phyloP scores from a whole-genome alignment of 2,797 vertebrate species.

The Sebastes steindachneri region DNA sequence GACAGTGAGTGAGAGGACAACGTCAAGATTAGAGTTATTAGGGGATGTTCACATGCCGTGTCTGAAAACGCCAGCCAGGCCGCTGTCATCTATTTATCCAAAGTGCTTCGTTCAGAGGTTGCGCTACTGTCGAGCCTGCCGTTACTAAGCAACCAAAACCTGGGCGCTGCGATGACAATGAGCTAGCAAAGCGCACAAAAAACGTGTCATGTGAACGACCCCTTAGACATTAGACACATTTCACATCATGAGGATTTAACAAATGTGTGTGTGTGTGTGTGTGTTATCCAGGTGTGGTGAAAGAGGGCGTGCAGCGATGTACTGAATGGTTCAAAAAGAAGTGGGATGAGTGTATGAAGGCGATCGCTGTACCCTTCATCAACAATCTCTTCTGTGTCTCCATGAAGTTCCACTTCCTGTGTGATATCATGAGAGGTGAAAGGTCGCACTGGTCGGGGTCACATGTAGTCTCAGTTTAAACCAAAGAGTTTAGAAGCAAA shows the following conservation, averaged over 20 bases:
- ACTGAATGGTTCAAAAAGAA: constrained; percentile 82
- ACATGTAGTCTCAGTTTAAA: background rate
- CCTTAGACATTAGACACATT: background rate
- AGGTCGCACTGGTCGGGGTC: background rate
- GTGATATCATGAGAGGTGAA: constrained; percentile 83
- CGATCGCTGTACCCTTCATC: constrained; percentile 81
- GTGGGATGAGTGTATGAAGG: constrained; percentile 75
- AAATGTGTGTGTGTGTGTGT: background rate
- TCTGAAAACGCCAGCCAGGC: background rate
- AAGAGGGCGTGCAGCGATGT: constrained; percentile 80
- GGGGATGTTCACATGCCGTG: too few relatives aligned
- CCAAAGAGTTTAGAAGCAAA: too few relatives aligned
- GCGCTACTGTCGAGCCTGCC: background rate
- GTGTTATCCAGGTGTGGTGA: constrained; percentile 81
- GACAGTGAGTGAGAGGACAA: constrained; percentile 20
- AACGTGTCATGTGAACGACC: too few relatives aligned
- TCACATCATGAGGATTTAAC: background rate
- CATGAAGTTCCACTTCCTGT: constrained; percentile 90
- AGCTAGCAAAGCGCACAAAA: too few relatives aligned
- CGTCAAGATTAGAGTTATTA: background rate
- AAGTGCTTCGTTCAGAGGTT: background rate
- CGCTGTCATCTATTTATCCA: background rate
- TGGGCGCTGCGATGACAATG: too few relatives aligned
- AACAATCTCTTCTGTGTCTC: constrained; percentile 88
- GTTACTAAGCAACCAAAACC: too few relatives aligned